A percentile compares a stretch with the other conserved stretches of the same genome.
These are phyloP conservation scores for Pinctada fucata DNA, from an alignment of 2,888 invertebrate species.

Conservation along the genomic window DNA sequence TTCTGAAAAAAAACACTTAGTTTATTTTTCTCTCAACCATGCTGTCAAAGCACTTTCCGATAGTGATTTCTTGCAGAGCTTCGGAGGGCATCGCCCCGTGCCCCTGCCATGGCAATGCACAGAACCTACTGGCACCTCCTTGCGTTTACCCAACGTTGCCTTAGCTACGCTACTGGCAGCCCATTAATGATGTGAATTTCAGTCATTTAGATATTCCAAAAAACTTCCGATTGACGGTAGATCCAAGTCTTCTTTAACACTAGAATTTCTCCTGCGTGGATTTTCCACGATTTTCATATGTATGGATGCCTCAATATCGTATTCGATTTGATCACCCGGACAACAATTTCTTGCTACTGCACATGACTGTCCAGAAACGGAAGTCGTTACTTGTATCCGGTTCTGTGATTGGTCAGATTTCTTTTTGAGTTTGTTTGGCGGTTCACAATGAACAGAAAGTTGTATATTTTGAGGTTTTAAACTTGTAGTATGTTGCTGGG, in stretches of 20 bases:
- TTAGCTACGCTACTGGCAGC: too few species aligned
- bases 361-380: conserved; percentile 11
- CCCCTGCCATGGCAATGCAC: too few species aligned
- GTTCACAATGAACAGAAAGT: conserved; percentile 39
- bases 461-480: conserved; percentile 35
- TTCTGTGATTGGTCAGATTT: neutral
- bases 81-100: too few species aligned
- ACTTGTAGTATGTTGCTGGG: neutral
- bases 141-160: too few species aligned
- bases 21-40: too few species aligned
- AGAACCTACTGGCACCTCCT: too few species aligned
- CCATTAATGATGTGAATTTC: neutral
- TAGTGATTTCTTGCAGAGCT: too few species aligned
- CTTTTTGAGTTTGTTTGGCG: neutral
- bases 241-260: conserved; percentile 39
- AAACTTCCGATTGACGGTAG: conserved; percentile 63
- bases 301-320: conserved; percentile 49
- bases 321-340: conserved; percentile 26
- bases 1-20: too few species aligned
- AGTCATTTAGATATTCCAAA: conserved; percentile 59
- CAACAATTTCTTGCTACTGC: conserved; percentile 20
- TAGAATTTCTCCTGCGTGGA: conserved; percentile 5
- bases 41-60: too few species aligned
- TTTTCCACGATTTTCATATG: conserved; percentile 62
- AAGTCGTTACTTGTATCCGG: conserved; percentile 11